Evolutionary conservation across 1,140 invertebrate species (phyloP), one percentile per base, ranked within the genome.

Genomic region (Brachionus sp.): DNA sequence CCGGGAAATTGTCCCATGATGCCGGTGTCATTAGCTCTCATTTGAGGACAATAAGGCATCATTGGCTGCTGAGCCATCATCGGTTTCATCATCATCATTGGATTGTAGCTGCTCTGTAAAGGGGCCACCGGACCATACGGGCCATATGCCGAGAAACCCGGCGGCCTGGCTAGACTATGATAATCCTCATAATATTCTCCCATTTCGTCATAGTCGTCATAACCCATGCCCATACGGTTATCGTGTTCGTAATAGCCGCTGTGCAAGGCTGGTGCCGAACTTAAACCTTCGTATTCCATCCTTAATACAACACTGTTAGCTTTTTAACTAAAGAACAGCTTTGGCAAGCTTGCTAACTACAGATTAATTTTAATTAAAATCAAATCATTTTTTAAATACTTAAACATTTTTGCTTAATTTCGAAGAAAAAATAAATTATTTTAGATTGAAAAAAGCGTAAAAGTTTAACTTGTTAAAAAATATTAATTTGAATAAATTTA

Each of bases 21-120:
- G 19, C 37, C 37, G 37, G 68, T 12, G 5, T 73, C 33, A 35
- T 35, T 35, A 3, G 68, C 33, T 35, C 33, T 39, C 37, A 44
- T 5, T 13, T 73, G 68, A 16, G 13, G 13, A 10, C 33, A 33
- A 33, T n/a, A 66, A 10, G 64, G 64, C 64, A 66, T 66, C 33
- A 37, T 5, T 3, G 64, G 23, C 29, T 33, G 25, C 33, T 33
- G 64, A 2, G 9, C 10, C 33, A 33, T 33, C 64, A 66, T 66
- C n/a, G 25, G 64, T 23, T 66, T 66, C 64, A 66, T 66, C 64
- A 66, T 66, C 64, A 66, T 66, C 64, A 66, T 66, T 4, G 64
- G 16, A 33, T 33, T 33, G 64, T 33, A 66, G n/a, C 13, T 35
- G 64, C 1, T n/a, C 5, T 3, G 64, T 10, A 66, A 10, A 12